phyloP scores from a whole-genome alignment of 2,888 invertebrate genomes.

The Tetragonula carbonaria region DNA sequence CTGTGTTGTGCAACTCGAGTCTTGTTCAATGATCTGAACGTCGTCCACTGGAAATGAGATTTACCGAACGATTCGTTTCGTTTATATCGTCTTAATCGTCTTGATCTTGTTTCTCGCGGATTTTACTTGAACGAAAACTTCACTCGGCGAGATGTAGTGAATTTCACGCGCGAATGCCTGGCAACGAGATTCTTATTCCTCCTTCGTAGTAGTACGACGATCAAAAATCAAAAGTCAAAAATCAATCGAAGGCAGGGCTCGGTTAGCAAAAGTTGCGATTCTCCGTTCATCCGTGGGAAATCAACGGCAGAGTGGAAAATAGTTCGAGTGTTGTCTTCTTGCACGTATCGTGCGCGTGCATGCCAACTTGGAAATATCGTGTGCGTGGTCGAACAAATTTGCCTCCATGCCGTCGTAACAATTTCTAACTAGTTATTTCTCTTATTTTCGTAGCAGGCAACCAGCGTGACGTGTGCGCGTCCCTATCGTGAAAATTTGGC shows the following conservation, averaged over 20 bases:
- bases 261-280: not conserved
- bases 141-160: not conserved
- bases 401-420: slow-evolving; percentile 4
- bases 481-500: slow-evolving; percentile 9
- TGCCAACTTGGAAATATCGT: slow-evolving; percentile 10
- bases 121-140: not conserved
- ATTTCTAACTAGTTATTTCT: not conserved
- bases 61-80: not conserved
- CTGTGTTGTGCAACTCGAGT: not conserved
- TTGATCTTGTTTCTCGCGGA: not conserved
- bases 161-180: not conserved
- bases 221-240: slow-evolving; percentile 14
- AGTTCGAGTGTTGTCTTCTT: not conserved
- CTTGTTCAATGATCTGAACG: not conserved
- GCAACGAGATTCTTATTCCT: not conserved
- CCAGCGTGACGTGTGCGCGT: not conserved
- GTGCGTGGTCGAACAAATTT: slow-evolving; percentile 18
- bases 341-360: not conserved
- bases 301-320: slow-evolving; percentile 3
- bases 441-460: not conserved
- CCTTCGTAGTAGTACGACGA: not conserved
- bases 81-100: not conserved
- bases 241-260: slow-evolving; percentile 1
- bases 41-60: not conserved
- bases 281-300: not conserved